Conservation (phyloP, 2,113 vertebrate species). For the Poecile atricapillus region DNA sequence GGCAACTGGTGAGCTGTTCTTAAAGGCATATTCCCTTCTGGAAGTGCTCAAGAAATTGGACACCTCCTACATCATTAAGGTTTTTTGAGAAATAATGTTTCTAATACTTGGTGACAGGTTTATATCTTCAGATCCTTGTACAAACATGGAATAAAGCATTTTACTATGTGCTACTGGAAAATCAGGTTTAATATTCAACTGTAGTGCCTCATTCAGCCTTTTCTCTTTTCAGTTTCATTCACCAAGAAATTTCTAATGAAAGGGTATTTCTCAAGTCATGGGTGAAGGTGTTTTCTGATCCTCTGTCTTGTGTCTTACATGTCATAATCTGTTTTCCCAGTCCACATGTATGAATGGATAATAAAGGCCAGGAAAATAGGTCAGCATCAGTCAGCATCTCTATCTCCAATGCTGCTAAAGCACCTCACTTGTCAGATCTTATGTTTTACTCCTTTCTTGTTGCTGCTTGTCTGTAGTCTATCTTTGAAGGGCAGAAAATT, state of each 20-base stretch:
- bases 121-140: slow-evolving; percentile 18
- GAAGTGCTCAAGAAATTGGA: neutral
- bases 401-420: neutral
- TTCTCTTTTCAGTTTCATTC: neutral
- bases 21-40: neutral
- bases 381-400: neutral
- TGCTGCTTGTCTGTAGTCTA: neutral
- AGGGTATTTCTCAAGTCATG: neutral
- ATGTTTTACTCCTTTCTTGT: neutral
- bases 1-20: neutral
- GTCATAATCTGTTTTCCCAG: neutral
- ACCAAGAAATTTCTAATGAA: neutral
- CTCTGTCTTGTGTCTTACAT: neutral
- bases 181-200: neutral
- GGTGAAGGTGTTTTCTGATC: neutral
- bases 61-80: neutral
- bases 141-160: slow-evolving; percentile 34
- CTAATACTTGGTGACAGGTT: slow-evolving; percentile 38
- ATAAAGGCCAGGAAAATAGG: slow-evolving; percentile 5
- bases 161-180: slow-evolving; percentile 30
- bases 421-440: neutral
- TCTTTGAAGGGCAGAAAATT: neutral
- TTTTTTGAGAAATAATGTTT: neutral
- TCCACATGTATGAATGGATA: neutral
- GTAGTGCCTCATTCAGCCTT: neutral